Evolutionary conservation across 2,113 vertebrate genomes (phyloP).

Genomic region (Dicaeum eximium): DNA sequence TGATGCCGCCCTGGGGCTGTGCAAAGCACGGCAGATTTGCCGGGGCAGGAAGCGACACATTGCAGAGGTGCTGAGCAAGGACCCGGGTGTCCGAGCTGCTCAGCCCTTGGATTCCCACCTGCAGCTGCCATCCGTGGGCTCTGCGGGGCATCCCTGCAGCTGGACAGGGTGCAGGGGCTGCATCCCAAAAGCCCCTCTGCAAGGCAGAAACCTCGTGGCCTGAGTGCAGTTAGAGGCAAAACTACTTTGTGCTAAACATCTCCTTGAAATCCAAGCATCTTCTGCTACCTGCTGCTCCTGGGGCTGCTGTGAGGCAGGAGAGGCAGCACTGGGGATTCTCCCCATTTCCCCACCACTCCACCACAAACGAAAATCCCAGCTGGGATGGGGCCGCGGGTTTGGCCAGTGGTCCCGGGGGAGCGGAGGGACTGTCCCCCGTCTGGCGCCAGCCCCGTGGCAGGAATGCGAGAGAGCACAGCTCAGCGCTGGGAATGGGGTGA

Average conservation of each 20-base stretch:
- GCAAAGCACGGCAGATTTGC: fast-evolving
- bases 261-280: neutral
- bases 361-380: neutral
- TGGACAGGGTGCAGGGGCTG: neutral
- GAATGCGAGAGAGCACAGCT: slow-evolving; percentile 22
- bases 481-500: neutral
- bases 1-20: fast-evolving
- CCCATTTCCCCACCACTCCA: neutral
- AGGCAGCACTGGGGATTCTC: neutral
- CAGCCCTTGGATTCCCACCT: fast-evolving
- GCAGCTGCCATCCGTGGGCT: neutral
- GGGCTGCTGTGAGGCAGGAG: neutral
- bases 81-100: fast-evolving
- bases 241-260: neutral
- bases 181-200: neutral
- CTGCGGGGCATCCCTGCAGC: neutral
- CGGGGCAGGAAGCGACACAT: neutral
- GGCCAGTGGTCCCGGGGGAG: neutral
- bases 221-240: neutral
- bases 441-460: neutral
- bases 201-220: neutral
- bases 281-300: neutral
- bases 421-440: neutral
- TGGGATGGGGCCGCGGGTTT: neutral
- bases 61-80: neutral